These are phyloP conservation scores for Lochmaea crataegi DNA, from an alignment of 2,888 invertebrate species.

Conservation along the genomic window DNA sequence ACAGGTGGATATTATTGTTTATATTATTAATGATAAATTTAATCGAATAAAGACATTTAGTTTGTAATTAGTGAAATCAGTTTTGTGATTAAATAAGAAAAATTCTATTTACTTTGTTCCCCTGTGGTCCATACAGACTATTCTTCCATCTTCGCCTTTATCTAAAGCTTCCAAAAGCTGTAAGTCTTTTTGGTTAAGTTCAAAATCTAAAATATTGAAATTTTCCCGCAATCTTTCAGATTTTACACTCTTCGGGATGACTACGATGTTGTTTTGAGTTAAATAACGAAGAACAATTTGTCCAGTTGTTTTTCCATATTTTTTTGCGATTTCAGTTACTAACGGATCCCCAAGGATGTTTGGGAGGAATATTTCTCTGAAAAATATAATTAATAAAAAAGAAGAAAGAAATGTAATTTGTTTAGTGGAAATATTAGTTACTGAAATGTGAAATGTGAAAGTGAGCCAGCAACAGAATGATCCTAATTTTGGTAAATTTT, in stretches of 20 bases:
- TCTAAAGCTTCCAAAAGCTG: constrained; percentile 71
- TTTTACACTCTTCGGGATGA: constrained; percentile 87
- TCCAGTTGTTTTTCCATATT: constrained; percentile 75
- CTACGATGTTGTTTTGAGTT: constrained; percentile 77
- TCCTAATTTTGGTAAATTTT: too few species aligned
- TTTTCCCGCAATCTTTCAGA: constrained; percentile 78
- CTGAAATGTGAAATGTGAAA: too few species aligned
- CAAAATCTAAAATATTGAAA: constrained; percentile 78
- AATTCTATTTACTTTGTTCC: constrained; percentile 4
- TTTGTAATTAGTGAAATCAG: too few species aligned
- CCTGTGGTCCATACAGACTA: background rate
- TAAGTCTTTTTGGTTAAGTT: constrained; percentile 73
- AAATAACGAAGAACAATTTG: constrained; percentile 78
- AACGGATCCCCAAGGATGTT: constrained; percentile 43
- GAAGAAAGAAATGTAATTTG: too few species aligned
- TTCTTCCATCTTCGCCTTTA: constrained; percentile 64
- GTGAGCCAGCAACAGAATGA: too few species aligned
- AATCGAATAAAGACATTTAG: too few species aligned
- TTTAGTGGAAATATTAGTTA: too few species aligned
- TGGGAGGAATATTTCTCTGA: constrained; percentile 23
- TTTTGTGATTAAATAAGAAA: background rate
- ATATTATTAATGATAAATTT: too few species aligned
- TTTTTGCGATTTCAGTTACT: constrained; percentile 66
- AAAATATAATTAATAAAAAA: constrained; percentile 6
- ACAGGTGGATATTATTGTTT: too few species aligned